Conservation (phyloP, 2,113 vertebrate genomes). For the Pampusana beccarii region DNA sequence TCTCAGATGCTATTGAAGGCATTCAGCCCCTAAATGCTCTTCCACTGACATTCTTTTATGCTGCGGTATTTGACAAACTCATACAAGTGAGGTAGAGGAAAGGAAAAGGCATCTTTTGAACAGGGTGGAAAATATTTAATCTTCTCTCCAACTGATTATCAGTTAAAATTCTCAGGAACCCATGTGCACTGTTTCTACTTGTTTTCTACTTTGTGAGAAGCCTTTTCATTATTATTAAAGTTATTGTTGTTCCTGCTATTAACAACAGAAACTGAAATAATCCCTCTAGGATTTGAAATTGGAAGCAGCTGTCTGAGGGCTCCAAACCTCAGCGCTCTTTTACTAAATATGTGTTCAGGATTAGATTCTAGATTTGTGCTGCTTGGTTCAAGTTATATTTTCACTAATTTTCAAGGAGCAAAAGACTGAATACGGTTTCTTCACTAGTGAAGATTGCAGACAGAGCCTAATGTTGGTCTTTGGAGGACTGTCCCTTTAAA, state of each 20-base stretch:
- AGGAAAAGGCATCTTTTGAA: conserved; percentile 10
- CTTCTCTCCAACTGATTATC: background rate
- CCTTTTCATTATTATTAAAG: background rate
- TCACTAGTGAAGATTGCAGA: background rate
- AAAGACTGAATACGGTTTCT: background rate
- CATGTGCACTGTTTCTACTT: background rate
- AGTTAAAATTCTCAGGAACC: background rate
- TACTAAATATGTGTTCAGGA: background rate
- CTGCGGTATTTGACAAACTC: conserved; percentile 42
- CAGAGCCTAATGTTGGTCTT: background rate
- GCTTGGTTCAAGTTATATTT: background rate
- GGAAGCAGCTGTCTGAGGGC: background rate
- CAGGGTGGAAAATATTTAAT: conserved; percentile 26
- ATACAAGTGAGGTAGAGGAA: background rate
- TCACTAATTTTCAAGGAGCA: background rate
- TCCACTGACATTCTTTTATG: conserved; percentile 16
- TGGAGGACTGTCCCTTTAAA: background rate
- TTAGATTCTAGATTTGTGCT: background rate
- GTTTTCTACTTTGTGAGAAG: background rate
- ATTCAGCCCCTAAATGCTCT: conserved; percentile 17
- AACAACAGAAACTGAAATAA: background rate
- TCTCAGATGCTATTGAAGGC: conserved; percentile 20
- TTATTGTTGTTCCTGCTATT: background rate
- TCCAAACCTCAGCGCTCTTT: background rate
- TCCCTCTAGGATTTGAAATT: background rate